These are phyloP conservation scores for Phylloscopus trochiloides DNA, from an alignment of 2,113 vertebrate genomes.

Conservation along the genomic window DNA sequence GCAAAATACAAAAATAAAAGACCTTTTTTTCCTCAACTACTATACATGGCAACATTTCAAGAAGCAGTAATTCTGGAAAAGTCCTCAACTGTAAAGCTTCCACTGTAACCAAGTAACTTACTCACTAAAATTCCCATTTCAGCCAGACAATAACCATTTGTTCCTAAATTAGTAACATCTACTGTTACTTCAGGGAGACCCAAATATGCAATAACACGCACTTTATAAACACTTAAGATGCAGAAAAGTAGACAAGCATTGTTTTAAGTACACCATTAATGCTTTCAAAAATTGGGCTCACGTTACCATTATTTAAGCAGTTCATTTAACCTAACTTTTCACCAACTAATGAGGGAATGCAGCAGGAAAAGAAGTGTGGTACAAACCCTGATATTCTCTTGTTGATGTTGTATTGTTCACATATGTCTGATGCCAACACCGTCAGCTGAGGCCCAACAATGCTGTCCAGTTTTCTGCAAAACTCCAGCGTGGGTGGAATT, in stretches of 20 bases:
- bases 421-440: constrained; percentile 93
- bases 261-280: not conserved
- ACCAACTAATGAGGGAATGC: not conserved
- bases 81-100: not conserved
- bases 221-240: not conserved
- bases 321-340: not conserved
- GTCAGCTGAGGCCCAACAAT: constrained; percentile 98
- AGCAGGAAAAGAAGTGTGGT: not conserved
- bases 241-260: not conserved
- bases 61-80: not conserved
- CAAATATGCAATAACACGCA: not conserved
- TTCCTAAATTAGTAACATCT: not conserved
- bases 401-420: constrained; percentile 97
- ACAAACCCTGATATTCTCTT: constrained; percentile 92
- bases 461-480: constrained; percentile 90
- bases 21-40: not conserved
- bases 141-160: not conserved
- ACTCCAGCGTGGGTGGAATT: constrained; percentile 86
- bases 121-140: not conserved
- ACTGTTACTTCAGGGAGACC: not conserved
- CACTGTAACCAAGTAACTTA: not conserved
- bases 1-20: not conserved
- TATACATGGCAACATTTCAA: not conserved
- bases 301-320: not conserved
- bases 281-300: not conserved